Base-by-base conservation (phyloP, 2,888 invertebrate genomes). In the Microplitis manilae region DNA sequence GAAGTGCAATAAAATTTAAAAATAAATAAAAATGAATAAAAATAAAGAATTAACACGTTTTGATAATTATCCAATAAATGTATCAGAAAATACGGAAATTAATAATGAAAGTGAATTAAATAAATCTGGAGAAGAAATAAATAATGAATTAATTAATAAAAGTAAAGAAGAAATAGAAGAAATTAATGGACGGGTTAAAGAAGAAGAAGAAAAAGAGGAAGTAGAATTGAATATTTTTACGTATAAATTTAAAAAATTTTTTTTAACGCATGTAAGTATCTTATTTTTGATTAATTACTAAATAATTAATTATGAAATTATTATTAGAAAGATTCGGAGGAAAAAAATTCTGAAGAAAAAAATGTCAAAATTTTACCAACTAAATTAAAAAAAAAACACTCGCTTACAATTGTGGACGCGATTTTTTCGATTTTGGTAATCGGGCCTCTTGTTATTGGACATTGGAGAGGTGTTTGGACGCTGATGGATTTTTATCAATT, bases 401-500 rank as follows among this genome's bases (percentile, higher is more conserved):
- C 83, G 1, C 75, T 90, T n/a, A 84, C 87, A 61, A 79, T 88
- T 38, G 76, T 89, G 73, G 93, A 93, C 81, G 87, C 87, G 8
- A 71, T 91, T 8, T 81, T 92, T 5, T 88, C 92, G 0, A 77
- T 90, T 15, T 82, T 90, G 9, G 75, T 92, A 6, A 86, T 93
- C 8, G 89, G 90, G 4, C 93, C 93, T 0, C 85, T 92, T 71
- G 91, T 91, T 0, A 90, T 93, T 1, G 89, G 90, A 1, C 91
- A 91, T 80, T 93, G 93, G 93, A 86, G 92, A 73, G 92, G 92
- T 1, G 89, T 91, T 15, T 93, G 93, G 93, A 87, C 85, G 41
- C 85, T 92, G 70, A 90, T 92, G 90, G 91, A 92, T 76, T 79
- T 89, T 60, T 88, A 92, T 82, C 78, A 86, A 0, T 84, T 84